These are phyloP conservation scores for Pedionomus torquatus DNA, from an alignment of 2,113 vertebrate species.

Conservation along the genomic window DNA sequence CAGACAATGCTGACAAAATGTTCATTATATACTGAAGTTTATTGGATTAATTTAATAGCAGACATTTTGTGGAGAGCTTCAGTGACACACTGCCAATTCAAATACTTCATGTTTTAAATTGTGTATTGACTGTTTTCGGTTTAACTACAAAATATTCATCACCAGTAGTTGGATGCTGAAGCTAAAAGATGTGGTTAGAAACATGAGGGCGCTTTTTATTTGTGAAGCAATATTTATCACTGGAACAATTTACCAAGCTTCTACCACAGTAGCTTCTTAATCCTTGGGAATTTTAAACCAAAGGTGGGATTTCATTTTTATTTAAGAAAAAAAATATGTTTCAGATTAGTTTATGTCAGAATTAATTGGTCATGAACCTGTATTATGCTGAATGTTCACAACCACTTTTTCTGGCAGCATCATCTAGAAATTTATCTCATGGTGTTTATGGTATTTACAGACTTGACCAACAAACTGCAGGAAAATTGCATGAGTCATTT, in stretches of 20 bases:
- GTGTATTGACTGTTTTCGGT: not conserved
- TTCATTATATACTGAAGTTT: not conserved
- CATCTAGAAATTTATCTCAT: not conserved
- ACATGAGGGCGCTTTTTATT: not conserved
- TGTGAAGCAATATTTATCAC: not conserved
- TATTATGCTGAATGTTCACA: not conserved
- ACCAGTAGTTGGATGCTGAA: not conserved
- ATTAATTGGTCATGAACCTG: not conserved
- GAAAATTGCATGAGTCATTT: not conserved
- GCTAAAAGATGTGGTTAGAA: not conserved
- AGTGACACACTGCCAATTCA: not conserved
- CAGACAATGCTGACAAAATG: not conserved
- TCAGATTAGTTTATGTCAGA: not conserved
- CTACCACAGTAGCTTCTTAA: not conserved
- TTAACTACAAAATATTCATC: not conserved
- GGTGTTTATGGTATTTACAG: not conserved
- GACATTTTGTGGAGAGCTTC: not conserved
- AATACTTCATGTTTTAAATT: not conserved
- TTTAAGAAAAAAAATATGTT: not conserved
- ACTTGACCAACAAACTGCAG: not conserved
- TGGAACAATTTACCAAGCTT: not conserved
- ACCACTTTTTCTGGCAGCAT: not conserved
- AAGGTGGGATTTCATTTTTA: not conserved
- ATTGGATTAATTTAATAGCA: not conserved
- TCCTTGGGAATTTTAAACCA: not conserved